A percentile compares a stretch with the other conserved stretches of the same genome.
phyloP scores from a whole-genome alignment of 2,888 invertebrate genomes.

The Hirtodrosophila trivittata region DNA sequence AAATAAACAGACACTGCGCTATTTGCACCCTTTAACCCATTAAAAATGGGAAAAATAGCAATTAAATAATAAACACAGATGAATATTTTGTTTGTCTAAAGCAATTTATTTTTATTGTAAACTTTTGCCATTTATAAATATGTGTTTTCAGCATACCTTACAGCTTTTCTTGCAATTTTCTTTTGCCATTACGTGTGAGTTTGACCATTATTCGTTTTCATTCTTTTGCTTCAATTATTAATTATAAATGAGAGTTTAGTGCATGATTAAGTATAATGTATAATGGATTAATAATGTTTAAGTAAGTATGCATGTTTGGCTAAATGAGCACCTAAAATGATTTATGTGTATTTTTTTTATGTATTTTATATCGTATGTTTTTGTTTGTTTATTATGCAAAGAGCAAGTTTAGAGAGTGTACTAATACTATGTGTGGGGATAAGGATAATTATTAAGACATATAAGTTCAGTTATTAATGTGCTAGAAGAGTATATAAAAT shows the following conservation, averaged over 20 bases:
- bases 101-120: conserved; percentile 73
- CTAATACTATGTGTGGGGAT: conserved; percentile 43
- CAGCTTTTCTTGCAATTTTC: conserved; percentile 30
- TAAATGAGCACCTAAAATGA: conserved; percentile 65
- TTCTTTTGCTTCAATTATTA: conserved; percentile 17
- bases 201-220: conserved; percentile 10
- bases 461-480: conserved; percentile 30
- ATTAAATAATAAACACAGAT: conserved; percentile 3
- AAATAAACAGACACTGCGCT: too few species aligned
- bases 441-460: conserved; percentile 38
- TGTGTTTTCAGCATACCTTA: conserved; percentile 53
- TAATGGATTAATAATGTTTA: conserved; percentile 55
- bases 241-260: conserved; percentile 59
- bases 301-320: conserved; percentile 50
- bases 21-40: too few species aligned
- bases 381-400: conserved; percentile 53
- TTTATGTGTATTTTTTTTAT: conserved; percentile 20
- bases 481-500: conserved; percentile 45
- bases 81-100: conserved; percentile 56
- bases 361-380: conserved; percentile 36
- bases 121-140: conserved; percentile 61
- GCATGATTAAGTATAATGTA: conserved; percentile 59
- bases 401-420: conserved; percentile 51
- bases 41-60: too few species aligned
- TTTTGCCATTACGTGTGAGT: conserved; percentile 41